phyloP scores from a whole-genome alignment of 23 tunicate species.

The Clavelina lepadiformis region DNA sequence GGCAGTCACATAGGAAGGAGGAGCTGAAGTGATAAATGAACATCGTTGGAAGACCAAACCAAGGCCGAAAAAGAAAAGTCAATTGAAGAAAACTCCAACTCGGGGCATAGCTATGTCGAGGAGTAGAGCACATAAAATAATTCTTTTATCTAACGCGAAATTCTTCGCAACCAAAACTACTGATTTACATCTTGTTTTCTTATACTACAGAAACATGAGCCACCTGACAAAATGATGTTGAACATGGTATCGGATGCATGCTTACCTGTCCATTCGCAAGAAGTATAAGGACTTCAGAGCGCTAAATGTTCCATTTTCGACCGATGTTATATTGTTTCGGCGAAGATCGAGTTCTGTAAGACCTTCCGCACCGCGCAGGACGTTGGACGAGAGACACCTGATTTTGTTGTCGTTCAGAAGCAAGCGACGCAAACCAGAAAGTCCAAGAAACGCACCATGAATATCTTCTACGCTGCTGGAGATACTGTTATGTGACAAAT shows the following conservation, averaged over 20 bases:
- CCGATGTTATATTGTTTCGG: constrained; percentile 61
- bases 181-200: no score
- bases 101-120: no score
- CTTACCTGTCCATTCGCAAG: constrained; percentile 41
- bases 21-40: constrained; percentile 49
- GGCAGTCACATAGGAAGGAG: constrained; percentile 83
- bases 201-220: background rate
- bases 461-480: constrained; percentile 78
- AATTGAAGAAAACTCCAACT: no score
- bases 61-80: no score
- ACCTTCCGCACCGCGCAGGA: constrained; percentile 36
- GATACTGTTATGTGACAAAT: constrained; percentile 50
- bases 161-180: no score
- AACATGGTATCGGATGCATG: background rate
- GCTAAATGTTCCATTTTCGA: constrained; percentile 48
- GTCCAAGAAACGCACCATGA: constrained; percentile 41
- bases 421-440: constrained; percentile 22
- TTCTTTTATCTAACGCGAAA: no score
- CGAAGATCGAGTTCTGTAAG: constrained; percentile 44
- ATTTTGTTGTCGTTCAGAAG: constrained; percentile 43
- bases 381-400: constrained; percentile 47
- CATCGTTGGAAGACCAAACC: no score
- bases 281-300: constrained; percentile 10
- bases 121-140: no score
- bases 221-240: background rate